Base-by-base conservation (phyloP, 2,797 vertebrate genomes). In the Scyliorhinus canicula region DNA sequence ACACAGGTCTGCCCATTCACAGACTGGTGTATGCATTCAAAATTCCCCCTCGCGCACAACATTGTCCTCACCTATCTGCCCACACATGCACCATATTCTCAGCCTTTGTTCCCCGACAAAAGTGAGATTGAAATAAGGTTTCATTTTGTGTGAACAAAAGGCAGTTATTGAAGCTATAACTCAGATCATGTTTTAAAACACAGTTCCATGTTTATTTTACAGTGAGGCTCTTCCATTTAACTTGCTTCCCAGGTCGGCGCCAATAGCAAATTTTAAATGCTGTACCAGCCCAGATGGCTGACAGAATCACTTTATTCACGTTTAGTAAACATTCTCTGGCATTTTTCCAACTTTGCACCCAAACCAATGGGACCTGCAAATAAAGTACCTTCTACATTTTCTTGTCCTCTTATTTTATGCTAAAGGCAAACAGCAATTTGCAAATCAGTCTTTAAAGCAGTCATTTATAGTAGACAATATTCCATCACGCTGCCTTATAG, bases 151-250 rank as follows among this genome's bases (percentile, higher is more conserved):
- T 91, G 88, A 91, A 91, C 57, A 40, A 63, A 24, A 79, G 40
- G 16, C 77, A 79, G 77, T 44, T 44, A 44, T 79, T 44, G 77
- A 21, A 79, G 40, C 6, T 91, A 40, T 91, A 63, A 91, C 55
- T 57, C 52, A 44, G 57, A 63, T 90, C 31, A 90, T 90, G 86
- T n/a, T 91, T 91, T 91, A 40, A 91, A 91, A 63, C 97, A 97
- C 97, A 96, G 95, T 97, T 97, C 97, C 96, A 96, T 97, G 97
- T 98, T 98, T 97, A 97, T 97, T 96, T 98, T 97, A 90, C 95
- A 97, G 97, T 97, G 97, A 97, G 97, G 97, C 96, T 97, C 95
- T 98, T 98, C 97, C 98, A 97, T 97, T 97, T 96, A 96, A 97
- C 97, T 97, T 98, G 97, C 97, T 97, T 95, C 95, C 95, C 95